These are phyloP conservation scores for Delia radicum DNA, from an alignment of 1,140 invertebrate genomes.

Conservation along the genomic window DNA sequence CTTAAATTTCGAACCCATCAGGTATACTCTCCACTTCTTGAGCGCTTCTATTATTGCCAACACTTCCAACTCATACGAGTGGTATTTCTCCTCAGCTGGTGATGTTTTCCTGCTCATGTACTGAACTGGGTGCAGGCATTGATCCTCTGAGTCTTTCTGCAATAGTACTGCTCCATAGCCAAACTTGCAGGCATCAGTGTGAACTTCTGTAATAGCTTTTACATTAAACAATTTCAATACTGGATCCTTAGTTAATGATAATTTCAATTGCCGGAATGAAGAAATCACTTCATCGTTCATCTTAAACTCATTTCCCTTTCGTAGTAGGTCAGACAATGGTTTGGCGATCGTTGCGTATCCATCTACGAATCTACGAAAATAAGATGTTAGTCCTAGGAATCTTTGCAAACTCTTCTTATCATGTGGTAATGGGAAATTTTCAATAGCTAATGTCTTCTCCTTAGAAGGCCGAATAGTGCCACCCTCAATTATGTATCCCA, in stretches of 20 bases:
- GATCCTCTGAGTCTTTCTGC: too few relatives aligned
- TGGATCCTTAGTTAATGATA: slow-evolving; percentile 25
- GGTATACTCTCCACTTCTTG: slow-evolving; percentile 30
- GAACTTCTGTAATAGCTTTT: slow-evolving; percentile 34
- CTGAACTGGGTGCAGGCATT: slow-evolving; percentile 41
- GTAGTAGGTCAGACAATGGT: not conserved
- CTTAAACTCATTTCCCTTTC: not conserved
- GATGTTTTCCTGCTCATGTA: slow-evolving; percentile 44
- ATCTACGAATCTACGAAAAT: slow-evolving; percentile 9
- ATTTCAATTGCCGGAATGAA: slow-evolving; percentile 32
- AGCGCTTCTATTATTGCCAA: slow-evolving; percentile 32
- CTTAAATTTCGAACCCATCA: slow-evolving; percentile 27
- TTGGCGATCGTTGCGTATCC: not conserved
- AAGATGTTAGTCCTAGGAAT: slow-evolving; percentile 23
- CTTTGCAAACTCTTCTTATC: slow-evolving; percentile 11
- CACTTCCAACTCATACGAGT: too few relatives aligned
- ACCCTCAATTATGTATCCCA: slow-evolving; percentile 25
- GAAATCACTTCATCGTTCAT: slow-evolving; percentile 13
- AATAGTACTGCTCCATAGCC: too few relatives aligned
- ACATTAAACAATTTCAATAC: slow-evolving; percentile 35
- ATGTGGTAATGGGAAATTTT: slow-evolving; percentile 12
- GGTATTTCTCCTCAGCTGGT: slow-evolving; percentile 35
- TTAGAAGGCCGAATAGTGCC: not conserved
- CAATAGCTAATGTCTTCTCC: not conserved
- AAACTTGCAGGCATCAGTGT: slow-evolving; percentile 28